Base-by-base conservation (phyloP, 2,113 vertebrate species). In the Heterotis niloticus region DNA sequence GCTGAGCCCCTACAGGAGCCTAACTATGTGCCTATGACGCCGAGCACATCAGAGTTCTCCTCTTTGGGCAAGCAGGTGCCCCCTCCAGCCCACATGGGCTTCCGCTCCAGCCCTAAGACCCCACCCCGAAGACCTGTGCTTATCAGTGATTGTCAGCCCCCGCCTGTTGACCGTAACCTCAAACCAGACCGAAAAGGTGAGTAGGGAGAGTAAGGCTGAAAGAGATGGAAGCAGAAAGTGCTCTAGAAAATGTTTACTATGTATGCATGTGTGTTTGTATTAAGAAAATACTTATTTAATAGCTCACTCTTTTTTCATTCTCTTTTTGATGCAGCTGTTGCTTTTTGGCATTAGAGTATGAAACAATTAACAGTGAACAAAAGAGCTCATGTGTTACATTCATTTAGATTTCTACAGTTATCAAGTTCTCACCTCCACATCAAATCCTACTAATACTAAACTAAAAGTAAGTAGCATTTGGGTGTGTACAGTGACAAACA, bases 151-250 rank as follows among this genome's bases (percentile, higher is more conserved):
- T 98, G 95, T 89, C 96, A 97, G 86, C 98, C 97, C 0, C 98
- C 98, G 0, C 98, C 98, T 0, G 96, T 99, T 83, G 96, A 99
- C 88, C 94, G 98, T 68, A 98, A 99, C 89, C 97, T 99, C 81
- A 99, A 99, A 85, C 98, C 98, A 1, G 96, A 99, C 87, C 94
- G 98, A 79, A 99, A 99, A 98, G 97, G 98, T 98, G 91, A 95
- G 94, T 10, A 64, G 29, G 7, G 10, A 18, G 26, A 28, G 14
- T 20, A 13, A 4, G 26, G 0, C 18, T 67, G 16, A 52, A 28
- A 65, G 56, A 62, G 34, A 18, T 4, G n/a, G 34, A 62, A 65
- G 5, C 23, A 72, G 70, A 75, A 13, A 82, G 80, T 79, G 65
- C 44, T 18, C 10, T 14, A 14, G 17, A 51, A 4, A 4, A 44